phyloP scores from a whole-genome alignment of 2,888 invertebrate genomes.

The Ischnura elegans region DNA sequence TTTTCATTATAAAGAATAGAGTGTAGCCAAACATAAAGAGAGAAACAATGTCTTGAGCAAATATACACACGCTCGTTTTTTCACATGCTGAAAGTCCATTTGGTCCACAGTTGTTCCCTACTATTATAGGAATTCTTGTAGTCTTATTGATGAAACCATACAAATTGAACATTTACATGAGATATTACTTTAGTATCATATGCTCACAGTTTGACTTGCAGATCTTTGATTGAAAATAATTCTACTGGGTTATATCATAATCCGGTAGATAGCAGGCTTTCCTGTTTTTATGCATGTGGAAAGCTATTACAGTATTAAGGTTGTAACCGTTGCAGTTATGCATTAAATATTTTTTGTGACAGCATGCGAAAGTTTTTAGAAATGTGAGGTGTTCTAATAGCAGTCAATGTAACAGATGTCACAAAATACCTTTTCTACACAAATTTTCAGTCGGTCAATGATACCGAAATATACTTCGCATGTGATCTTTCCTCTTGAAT shows the following conservation, averaged over 20 bases:
- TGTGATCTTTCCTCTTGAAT: too few relatives aligned
- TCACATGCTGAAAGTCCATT: neutral
- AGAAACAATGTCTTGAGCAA: neutral
- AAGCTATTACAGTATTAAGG: too few relatives aligned
- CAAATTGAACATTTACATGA: neutral
- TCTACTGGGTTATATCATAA: neutral
- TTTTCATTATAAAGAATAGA: slow-evolving; percentile 3
- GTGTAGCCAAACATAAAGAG: neutral
- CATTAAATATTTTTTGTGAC: too few relatives aligned
- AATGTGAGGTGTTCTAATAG: too few relatives aligned
- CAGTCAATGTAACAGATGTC: too few relatives aligned
- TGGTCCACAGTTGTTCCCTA: neutral
- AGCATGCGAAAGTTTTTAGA: too few relatives aligned
- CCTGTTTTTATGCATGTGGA: neutral
- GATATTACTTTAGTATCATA: neutral
- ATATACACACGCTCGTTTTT: neutral
- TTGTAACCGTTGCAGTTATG: too few relatives aligned
- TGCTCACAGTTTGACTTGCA: neutral
- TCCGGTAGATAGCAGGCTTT: neutral
- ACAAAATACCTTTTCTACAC: too few relatives aligned
- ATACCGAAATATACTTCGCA: too few relatives aligned
- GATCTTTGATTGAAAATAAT: neutral
- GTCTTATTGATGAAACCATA: neutral
- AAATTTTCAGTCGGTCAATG: too few relatives aligned
- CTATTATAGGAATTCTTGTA: neutral